Evolutionary conservation across 2,113 vertebrate species (phyloP).

Genomic region (Plecotus auritus): DNA sequence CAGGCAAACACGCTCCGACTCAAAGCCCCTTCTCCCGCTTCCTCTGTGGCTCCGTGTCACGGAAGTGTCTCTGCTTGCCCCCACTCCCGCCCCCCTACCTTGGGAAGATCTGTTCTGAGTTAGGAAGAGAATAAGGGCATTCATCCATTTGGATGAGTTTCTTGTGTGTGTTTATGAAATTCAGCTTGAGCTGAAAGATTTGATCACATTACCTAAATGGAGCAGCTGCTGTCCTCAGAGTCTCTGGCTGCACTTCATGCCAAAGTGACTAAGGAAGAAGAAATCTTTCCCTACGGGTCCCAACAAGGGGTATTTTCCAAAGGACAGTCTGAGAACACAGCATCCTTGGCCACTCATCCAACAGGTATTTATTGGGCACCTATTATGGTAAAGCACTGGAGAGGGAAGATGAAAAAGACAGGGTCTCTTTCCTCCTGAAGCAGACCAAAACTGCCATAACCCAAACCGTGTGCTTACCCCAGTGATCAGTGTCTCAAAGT

Average conservation of each 20-base stretch:
- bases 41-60: neutral
- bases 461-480: too few relatives aligned
- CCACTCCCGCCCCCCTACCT: neutral
- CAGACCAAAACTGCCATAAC: neutral
- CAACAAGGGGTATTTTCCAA: neutral
- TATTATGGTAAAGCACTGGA: neutral
- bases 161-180: conserved; percentile 47
- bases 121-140: conserved; percentile 6
- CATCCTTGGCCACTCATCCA: neutral
- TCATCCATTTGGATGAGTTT: conserved; percentile 56
- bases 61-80: neutral
- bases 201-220: conserved; percentile 22
- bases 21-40: neutral
- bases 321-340: neutral
- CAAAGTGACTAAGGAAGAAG: neutral
- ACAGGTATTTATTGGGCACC: neutral
- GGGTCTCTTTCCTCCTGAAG: neutral
- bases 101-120: conserved; percentile 3
- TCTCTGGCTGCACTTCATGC: neutral
- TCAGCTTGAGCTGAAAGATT: conserved; percentile 44
- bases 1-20: neutral
- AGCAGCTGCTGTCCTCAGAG: conserved; percentile 32
- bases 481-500: too few relatives aligned
- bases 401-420: neutral
- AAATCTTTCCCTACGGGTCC: neutral